phyloP scores from a whole-genome alignment of 2,797 vertebrate species.

The Peromyscus aztecus region DNA sequence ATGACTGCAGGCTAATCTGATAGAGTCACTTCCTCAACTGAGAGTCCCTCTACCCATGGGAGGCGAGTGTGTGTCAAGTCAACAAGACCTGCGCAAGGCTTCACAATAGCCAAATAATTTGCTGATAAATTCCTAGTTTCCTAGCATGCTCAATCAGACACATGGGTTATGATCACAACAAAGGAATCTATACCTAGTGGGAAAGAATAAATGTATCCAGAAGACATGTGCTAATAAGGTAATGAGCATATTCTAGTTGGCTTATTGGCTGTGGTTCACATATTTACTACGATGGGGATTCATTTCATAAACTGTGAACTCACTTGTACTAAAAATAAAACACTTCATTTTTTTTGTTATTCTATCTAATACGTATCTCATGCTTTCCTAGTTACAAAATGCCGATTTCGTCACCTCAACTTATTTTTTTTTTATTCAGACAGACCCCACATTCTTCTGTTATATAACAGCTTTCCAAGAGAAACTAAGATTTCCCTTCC shows the following conservation, averaged over 20 bases:
- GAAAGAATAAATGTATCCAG: slow-evolving; percentile 31
- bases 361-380: slow-evolving; percentile 16
- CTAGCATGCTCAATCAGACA: neutral
- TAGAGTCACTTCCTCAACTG: neutral
- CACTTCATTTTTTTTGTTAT: neutral
- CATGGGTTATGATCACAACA: neutral
- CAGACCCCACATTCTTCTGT: neutral
- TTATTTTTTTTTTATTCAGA: neutral
- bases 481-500: neutral
- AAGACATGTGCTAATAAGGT: slow-evolving; percentile 61
- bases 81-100: neutral
- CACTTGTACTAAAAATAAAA: neutral
- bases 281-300: slow-evolving; percentile 60
- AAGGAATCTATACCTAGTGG: neutral
- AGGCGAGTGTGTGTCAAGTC: neutral
- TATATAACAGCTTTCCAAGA: neutral
- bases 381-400: slow-evolving; percentile 1
- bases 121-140: slow-evolving; percentile 27
- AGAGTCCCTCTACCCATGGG: neutral
- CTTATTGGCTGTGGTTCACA: neutral
- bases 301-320: slow-evolving; percentile 51
- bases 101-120: neutral
- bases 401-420: neutral
- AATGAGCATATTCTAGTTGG: slow-evolving; percentile 5
- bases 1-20: neutral